phyloP scores from a whole-genome alignment of 2,888 invertebrate species.

The Coenonympha glycerion region DNA sequence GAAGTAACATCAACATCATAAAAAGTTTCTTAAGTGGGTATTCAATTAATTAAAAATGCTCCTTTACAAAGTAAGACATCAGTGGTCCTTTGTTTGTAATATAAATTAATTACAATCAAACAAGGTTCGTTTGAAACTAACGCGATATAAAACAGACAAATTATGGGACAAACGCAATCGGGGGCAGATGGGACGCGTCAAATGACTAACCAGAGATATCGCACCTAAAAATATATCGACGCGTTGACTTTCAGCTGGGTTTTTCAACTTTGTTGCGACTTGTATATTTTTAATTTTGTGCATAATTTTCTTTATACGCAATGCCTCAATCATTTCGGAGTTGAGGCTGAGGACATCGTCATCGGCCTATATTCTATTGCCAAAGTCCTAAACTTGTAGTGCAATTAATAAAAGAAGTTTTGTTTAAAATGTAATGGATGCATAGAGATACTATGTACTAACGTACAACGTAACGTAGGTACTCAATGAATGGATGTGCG shows the following conservation, averaged over 20 bases:
- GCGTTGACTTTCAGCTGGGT: conserved; percentile 44
- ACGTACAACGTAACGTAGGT: too few relatives aligned
- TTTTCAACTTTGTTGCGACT: conserved; percentile 8
- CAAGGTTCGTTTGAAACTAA: neutral
- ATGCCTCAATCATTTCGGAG: neutral
- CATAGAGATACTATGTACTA: too few relatives aligned
- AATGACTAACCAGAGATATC: conserved; percentile 58
- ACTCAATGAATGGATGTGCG: too few relatives aligned
- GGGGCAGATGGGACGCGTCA: conserved; percentile 34
- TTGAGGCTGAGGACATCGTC: too few relatives aligned
- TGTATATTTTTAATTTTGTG: too few relatives aligned
- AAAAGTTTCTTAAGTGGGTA: too few relatives aligned
- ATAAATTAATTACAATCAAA: neutral
- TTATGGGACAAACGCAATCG: conserved; percentile 26
- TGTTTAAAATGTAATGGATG: too few relatives aligned
- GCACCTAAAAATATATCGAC: conserved; percentile 55
- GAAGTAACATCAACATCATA: too few relatives aligned
- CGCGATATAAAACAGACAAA: conserved; percentile 23
- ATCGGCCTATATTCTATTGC: too few relatives aligned
- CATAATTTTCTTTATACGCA: neutral
- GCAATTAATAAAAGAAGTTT: too few relatives aligned
- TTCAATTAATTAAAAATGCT: too few relatives aligned
- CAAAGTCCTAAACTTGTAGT: too few relatives aligned
- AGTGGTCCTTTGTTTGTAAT: neutral
- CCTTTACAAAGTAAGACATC: neutral